Conservation (phyloP, 1,140 invertebrate genomes). For the Paralvinella palmiformis region DNA sequence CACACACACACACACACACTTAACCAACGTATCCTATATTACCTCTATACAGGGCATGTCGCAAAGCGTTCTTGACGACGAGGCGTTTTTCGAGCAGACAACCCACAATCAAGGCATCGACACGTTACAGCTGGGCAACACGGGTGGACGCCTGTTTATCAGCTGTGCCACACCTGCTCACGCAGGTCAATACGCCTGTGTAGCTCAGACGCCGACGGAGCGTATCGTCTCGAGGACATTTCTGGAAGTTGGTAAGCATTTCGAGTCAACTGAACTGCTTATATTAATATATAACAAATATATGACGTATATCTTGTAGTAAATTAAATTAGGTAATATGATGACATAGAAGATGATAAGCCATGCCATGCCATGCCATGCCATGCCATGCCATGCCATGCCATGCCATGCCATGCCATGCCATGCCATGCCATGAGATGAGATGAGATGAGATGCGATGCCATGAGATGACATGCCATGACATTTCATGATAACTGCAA, state of each 20-base stretch:
- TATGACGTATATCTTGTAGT: too few species aligned
- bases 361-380: too few species aligned
- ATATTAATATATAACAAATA: too few species aligned
- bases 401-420: too few species aligned
- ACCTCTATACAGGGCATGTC: neutral
- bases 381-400: too few species aligned
- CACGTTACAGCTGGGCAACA: slow-evolving; percentile 15
- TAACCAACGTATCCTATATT: neutral
- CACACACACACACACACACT: neutral
- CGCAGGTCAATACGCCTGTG: slow-evolving; percentile 64
- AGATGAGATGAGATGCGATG: too few species aligned
- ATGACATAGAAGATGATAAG: too few species aligned
- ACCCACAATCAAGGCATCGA: slow-evolving; percentile 5
- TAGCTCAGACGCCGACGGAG: slow-evolving; percentile 60
- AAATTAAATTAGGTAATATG: too few species aligned
- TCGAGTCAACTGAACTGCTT: neutral
- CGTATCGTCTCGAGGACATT: slow-evolving; percentile 51
- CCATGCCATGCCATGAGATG: too few species aligned
- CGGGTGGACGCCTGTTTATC: slow-evolving; percentile 60
- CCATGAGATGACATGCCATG: too few species aligned
- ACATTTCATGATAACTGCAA: too few species aligned
- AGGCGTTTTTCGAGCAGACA: neutral
- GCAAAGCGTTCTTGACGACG: neutral
- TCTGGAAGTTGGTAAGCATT: slow-evolving; percentile 20
- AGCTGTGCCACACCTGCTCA: slow-evolving; percentile 57